A percentile compares a stretch with the other conserved stretches of the same genome.
Conservation (phyloP, 2,113 vertebrate genomes). For the Amphiprion percula region DNA sequence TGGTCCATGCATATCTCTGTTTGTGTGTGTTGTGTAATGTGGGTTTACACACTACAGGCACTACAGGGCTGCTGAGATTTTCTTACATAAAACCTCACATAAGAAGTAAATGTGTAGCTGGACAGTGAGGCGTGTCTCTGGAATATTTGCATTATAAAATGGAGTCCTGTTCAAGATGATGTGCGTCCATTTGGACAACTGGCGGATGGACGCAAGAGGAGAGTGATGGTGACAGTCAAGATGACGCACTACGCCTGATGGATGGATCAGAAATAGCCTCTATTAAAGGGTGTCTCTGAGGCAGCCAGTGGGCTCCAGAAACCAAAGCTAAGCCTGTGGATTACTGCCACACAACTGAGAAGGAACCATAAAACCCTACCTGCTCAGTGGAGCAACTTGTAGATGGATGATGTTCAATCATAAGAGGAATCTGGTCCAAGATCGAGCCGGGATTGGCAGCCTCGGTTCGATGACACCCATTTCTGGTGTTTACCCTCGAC, state of each 20-base stretch:
- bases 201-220: conserved; percentile 49
- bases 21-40: conserved; percentile 42
- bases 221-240: conserved; percentile 53
- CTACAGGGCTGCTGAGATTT: conserved; percentile 47
- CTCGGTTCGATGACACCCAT: conserved; percentile 65
- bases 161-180: conserved; percentile 43
- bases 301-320: conserved; percentile 34
- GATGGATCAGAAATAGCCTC: conserved; percentile 70
- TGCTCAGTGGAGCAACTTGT: conserved; percentile 60
- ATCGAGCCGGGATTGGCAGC: conserved; percentile 26
- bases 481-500: conserved; percentile 66
- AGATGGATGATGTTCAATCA: conserved; percentile 19
- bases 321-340: not conserved
- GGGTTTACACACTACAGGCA: conserved; percentile 11
- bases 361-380: conserved; percentile 53
- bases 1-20: not conserved
- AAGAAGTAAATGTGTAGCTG: conserved; percentile 38
- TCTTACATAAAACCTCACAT: conserved; percentile 62
- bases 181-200: conserved; percentile 50
- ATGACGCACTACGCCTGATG: conserved; percentile 76
- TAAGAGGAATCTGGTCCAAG: conserved; percentile 47
- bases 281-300: conserved; percentile 14
- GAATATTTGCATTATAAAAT: conserved; percentile 63
- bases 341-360: conserved; percentile 5
- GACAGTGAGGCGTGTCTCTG: conserved; percentile 28